Conservation (phyloP, 2,888 invertebrate species). For the Orchesellides sinensis region DNA sequence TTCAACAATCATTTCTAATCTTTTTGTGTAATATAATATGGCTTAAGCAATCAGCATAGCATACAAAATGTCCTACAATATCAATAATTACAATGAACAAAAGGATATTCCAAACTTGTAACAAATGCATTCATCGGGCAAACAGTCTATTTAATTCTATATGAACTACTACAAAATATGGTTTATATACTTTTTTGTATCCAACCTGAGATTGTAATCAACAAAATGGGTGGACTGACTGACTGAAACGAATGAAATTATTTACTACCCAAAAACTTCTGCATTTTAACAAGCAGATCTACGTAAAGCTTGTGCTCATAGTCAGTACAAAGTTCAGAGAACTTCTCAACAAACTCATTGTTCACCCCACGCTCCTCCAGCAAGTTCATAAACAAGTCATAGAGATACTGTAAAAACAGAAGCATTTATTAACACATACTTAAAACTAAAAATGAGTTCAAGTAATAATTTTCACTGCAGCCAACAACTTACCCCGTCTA, state of each 20-base stretch:
- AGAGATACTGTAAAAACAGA: conserved; percentile 86
- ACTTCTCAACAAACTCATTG: conserved; percentile 93
- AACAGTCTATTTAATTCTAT: conserved; percentile 21
- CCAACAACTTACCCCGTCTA: conserved; percentile 89
- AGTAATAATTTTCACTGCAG: not conserved
- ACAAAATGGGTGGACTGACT: conserved; percentile 1
- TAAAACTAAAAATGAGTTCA: not conserved
- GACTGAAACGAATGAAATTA: conserved; percentile 18
- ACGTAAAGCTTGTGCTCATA: conserved; percentile 97
- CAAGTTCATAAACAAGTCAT: conserved; percentile 95
- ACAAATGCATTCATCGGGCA: conserved; percentile 29
- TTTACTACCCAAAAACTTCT: conserved; percentile 84
- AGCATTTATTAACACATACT: not conserved
- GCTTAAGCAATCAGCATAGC: conserved; percentile 1
- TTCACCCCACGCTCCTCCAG: conserved; percentile 97
- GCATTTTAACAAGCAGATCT: conserved; percentile 89
- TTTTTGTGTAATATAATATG: not conserved
- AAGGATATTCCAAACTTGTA: not conserved
- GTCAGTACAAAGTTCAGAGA: conserved; percentile 91
- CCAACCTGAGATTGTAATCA: conserved; percentile 11
- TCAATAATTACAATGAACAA: conserved; percentile 14
- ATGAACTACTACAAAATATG: conserved; percentile 23
- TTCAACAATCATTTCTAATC: not conserved
- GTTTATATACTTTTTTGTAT: not conserved
- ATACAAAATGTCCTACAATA: conserved; percentile 8